Evolutionary conservation across 2,888 invertebrate species (phyloP).

Genomic region (Drosophila merina): DNA sequence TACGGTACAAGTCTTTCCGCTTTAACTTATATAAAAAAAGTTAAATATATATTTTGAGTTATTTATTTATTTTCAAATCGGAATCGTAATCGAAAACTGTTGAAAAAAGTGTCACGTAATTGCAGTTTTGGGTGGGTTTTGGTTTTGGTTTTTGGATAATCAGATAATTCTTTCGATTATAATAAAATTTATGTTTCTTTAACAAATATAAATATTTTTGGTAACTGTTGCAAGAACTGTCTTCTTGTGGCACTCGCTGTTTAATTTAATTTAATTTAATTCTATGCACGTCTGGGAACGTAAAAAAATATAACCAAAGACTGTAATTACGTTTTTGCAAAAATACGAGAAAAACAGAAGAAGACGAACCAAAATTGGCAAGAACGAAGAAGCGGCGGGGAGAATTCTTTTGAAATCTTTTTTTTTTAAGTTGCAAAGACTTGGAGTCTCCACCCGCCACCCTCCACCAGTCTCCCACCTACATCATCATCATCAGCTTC

Average conservation of each 20-base stretch:
- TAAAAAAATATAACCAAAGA: constrained; percentile 49
- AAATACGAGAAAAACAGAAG: constrained; percentile 20
- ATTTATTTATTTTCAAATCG: constrained; percentile 37
- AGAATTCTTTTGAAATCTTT: constrained; percentile 44
- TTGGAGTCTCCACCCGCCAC: constrained; percentile 2
- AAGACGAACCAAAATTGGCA: constrained; percentile 26
- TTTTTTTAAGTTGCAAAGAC: constrained; percentile 6
- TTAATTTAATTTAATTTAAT: constrained; percentile 64
- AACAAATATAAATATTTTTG: background rate
- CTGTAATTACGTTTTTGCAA: constrained; percentile 66
- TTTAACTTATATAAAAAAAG: constrained; percentile 36
- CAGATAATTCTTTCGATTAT: background rate
- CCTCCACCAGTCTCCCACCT: constrained; percentile 3
- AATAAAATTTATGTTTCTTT: background rate
- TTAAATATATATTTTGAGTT: constrained; percentile 49
- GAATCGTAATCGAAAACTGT: constrained; percentile 8
- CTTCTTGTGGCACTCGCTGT: constrained; percentile 34
- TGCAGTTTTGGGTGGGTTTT: constrained; percentile 7
- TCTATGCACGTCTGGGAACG: constrained; percentile 67
- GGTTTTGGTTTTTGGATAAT: background rate
- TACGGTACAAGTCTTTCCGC: constrained; percentile 65
- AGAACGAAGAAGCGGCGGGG: constrained; percentile 19
- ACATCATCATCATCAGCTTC: constrained; percentile 16
- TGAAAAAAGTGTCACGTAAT: constrained; percentile 65
- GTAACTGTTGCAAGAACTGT: constrained; percentile 21